These are phyloP conservation scores for Dasyurus viverrinus DNA, from an alignment of 2,113 vertebrate species.

Conservation along the genomic window DNA sequence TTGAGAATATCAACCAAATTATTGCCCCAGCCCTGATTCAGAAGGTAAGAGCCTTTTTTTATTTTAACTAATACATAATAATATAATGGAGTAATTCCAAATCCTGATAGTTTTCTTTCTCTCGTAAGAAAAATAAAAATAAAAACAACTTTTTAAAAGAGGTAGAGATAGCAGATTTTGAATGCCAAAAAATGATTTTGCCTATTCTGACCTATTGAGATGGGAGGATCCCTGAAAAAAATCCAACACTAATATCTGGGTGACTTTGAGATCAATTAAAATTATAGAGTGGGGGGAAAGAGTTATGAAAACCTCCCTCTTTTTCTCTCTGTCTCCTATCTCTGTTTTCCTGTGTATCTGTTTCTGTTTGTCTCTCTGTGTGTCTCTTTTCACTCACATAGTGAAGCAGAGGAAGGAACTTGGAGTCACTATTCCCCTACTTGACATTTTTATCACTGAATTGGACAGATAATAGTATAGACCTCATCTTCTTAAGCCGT, in stretches of 20 bases:
- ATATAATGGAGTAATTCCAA: neutral
- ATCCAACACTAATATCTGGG: neutral
- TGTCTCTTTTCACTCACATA: neutral
- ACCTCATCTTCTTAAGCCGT: neutral
- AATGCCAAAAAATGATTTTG: constrained; percentile 48
- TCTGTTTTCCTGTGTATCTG: neutral
- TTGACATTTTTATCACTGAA: neutral
- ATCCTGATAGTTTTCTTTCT: neutral
- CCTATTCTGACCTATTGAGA: constrained; percentile 31
- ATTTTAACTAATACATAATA: constrained; percentile 83
- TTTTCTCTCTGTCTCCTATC: too few species aligned
- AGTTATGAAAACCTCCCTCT: neutral
- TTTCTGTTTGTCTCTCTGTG: neutral
- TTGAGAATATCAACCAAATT: constrained; percentile 95
- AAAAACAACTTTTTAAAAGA: neutral
- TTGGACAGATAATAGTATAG: neutral
- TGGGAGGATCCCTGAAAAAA: neutral
- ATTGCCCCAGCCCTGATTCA: constrained; percentile 95
- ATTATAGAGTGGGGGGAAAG: neutral
- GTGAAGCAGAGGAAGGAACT: neutral
- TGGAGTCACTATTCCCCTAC: neutral
- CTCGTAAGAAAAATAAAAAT: neutral
- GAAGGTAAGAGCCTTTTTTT: constrained; percentile 92
- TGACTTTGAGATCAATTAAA: too few species aligned
- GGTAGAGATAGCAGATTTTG: neutral